phyloP scores from a whole-genome alignment of 37 sponge, comb jelly and placozoan species.

The Ianthella basta region DNA sequence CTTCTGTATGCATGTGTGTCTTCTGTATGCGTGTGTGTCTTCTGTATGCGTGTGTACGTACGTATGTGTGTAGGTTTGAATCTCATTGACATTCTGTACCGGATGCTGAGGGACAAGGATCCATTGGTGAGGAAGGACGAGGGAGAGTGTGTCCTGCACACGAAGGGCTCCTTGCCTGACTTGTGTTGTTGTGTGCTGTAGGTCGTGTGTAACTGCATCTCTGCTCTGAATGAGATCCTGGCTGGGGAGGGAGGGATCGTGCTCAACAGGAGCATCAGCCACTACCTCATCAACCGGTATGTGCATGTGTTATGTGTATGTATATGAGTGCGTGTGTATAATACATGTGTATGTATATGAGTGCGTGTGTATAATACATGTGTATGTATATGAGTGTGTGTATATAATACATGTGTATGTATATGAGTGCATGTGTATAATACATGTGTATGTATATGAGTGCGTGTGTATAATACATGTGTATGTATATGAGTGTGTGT shows the following conservation, averaged over 20 bases:
- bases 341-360: background rate
- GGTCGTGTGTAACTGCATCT: slow-evolving; percentile 85
- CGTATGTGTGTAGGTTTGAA: slow-evolving; percentile 74
- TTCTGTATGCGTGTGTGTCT: slow-evolving; percentile 7
- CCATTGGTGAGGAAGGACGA: slow-evolving; percentile 33
- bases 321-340: too few species aligned
- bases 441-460: background rate
- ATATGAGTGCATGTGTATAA: too few species aligned
- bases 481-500: too few species aligned
- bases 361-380: background rate
- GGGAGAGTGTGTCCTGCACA: background rate
- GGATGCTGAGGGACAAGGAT: slow-evolving; percentile 87
- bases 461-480: background rate
- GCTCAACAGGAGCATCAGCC: slow-evolving; percentile 84
- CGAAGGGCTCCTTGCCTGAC: background rate
- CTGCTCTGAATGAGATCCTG: slow-evolving; percentile 89
- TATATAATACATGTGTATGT: too few species aligned
- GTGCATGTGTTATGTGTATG: background rate
- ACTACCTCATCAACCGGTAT: slow-evolving; percentile 90
- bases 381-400: too few species aligned
- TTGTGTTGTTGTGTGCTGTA: slow-evolving; percentile 20
- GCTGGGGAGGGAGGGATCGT: slow-evolving; percentile 91
- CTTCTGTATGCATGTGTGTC: background rate
- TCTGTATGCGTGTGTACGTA: slow-evolving; percentile 3
- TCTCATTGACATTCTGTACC: slow-evolving; percentile 80